phyloP scores from a whole-genome alignment of 2,888 invertebrate genomes.

The Sipha maydis region DNA sequence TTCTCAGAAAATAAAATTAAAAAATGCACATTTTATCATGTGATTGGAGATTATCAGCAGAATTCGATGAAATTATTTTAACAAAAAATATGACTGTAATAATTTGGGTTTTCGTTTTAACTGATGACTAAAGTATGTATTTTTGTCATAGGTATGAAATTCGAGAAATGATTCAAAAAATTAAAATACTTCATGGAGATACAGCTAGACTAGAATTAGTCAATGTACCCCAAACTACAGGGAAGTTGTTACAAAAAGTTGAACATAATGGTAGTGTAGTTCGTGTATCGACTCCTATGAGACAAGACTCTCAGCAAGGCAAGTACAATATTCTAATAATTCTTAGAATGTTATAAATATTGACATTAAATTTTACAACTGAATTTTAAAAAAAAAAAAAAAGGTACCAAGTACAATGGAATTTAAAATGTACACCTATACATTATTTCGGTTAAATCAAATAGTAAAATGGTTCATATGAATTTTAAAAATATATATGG shows the following conservation, averaged over 20 bases:
- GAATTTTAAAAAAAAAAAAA: no score
- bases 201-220: slow-evolving; percentile 68
- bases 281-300: slow-evolving; percentile 60
- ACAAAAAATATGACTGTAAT: no score
- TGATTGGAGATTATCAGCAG: no score
- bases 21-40: no score
- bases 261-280: slow-evolving; percentile 64
- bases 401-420: not conserved
- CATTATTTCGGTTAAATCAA: no score
- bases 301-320: slow-evolving; percentile 49
- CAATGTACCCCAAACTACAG: slow-evolving; percentile 65
- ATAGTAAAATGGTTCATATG: not conserved
- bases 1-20: no score
- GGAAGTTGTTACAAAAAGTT: slow-evolving; percentile 65
- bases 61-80: no score
- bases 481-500: not conserved
- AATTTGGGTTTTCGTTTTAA: not conserved
- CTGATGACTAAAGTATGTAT: not conserved
- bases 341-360: not conserved
- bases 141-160: slow-evolving; percentile 75
- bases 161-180: slow-evolving; percentile 91
- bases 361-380: no score
- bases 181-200: slow-evolving; percentile 80
- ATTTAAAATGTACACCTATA: not conserved
- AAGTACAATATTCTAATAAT: not conserved